A percentile compares a stretch with the other conserved stretches of the same genome.
Conservation (phyloP, 2,797 vertebrate species). For the Craterocephalus amniculus region DNA sequence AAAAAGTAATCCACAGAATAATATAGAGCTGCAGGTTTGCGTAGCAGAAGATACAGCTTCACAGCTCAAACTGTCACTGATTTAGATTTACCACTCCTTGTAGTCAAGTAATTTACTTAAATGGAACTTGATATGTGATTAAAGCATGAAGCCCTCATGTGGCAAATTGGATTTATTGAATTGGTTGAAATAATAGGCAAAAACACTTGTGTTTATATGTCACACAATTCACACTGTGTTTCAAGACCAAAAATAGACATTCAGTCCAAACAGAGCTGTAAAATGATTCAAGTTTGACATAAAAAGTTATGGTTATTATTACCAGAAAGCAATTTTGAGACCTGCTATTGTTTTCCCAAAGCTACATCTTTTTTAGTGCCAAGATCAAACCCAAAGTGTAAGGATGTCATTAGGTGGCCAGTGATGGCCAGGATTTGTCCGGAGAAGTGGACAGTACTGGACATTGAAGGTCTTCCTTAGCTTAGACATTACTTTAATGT, state of each 20-base stretch:
- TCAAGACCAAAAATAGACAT: neutral
- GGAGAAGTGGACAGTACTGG: too few relatives aligned
- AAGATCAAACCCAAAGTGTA: too few relatives aligned
- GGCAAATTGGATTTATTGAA: rapidly evolving
- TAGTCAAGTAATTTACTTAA: neutral
- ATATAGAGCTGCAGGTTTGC: neutral
- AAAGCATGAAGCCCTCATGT: neutral
- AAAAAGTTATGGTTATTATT: too few relatives aligned
- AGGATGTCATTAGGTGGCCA: too few relatives aligned
- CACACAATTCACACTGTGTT: neutral
- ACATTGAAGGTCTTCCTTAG: too few relatives aligned
- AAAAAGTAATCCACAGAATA: slow-evolving; percentile 12
- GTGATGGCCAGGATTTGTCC: too few relatives aligned
- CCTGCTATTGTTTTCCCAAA: too few relatives aligned
- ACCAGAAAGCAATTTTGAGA: too few relatives aligned
- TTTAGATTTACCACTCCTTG: neutral
- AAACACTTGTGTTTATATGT: neutral
- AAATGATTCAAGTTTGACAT: too few relatives aligned
- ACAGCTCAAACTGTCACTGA: neutral
- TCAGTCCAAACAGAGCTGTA: too few relatives aligned
- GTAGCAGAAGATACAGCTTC: neutral
- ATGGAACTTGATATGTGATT: neutral
- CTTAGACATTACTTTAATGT: too few relatives aligned
- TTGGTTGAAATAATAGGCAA: neutral
- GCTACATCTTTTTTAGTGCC: too few relatives aligned